A percentile compares a stretch with the other conserved stretches of the same genome.
phyloP scores from a whole-genome alignment of 2,888 invertebrate species.

The Cancer borealis region DNA sequence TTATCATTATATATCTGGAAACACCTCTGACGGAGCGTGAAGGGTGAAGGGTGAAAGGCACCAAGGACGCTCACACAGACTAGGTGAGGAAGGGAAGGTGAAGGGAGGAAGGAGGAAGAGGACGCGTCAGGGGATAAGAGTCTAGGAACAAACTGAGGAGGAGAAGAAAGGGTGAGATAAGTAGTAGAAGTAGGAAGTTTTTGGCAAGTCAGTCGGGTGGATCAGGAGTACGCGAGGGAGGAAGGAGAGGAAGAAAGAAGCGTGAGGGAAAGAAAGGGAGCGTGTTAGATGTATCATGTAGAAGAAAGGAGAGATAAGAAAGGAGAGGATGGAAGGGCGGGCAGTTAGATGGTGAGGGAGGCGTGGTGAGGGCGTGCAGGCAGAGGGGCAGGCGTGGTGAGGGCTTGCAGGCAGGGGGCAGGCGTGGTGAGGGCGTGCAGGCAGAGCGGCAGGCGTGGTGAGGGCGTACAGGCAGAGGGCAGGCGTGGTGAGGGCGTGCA shows the following conservation, averaged over 20 bases:
- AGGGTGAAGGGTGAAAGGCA: neutral
- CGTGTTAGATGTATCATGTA: neutral
- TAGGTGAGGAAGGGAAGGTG: neutral
- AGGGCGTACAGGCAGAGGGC: neutral
- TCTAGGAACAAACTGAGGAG: neutral
- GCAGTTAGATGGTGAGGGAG: neutral
- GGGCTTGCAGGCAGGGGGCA: too few relatives aligned
- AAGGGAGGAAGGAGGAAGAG: neutral
- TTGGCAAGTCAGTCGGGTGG: neutral
- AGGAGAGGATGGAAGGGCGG: neutral
- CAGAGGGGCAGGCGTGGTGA: neutral
- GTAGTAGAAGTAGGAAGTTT: neutral
- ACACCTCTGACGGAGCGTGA: neutral
- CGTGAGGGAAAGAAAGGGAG: neutral
- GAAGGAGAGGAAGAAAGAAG: constrained; percentile 21
- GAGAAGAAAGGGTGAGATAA: neutral
- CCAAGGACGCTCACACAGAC: neutral
- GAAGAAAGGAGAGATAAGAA: neutral
- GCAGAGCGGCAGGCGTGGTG: neutral
- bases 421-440: neutral
- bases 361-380: neutral
- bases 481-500: neutral
- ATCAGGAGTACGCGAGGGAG: neutral
- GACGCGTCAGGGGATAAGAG: neutral
- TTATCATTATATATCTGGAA: too few relatives aligned